Percentiles rank a stretch among this genome's conserved stretches.
These are phyloP conservation scores for Rhineura floridana DNA, from an alignment of 2,113 vertebrate species.

Conservation along the genomic window DNA sequence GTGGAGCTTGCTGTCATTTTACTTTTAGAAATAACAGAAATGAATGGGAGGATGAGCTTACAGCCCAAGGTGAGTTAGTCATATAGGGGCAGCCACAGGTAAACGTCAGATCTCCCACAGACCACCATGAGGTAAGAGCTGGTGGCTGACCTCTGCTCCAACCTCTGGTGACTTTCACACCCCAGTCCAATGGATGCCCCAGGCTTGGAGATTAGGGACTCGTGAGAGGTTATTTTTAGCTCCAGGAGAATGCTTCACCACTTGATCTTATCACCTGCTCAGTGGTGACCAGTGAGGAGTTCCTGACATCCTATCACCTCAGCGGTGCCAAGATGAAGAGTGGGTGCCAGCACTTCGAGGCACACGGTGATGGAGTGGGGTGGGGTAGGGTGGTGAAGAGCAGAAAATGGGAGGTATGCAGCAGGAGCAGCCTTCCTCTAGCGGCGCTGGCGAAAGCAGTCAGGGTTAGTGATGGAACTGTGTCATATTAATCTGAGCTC, in stretches of 20 bases:
- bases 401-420: background rate
- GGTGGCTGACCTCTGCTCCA: background rate
- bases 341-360: background rate
- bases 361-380: background rate
- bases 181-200: background rate
- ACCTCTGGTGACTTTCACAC: background rate
- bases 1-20: background rate
- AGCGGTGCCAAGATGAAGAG: background rate
- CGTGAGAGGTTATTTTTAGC: constrained; percentile 19
- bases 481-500: constrained; percentile 34
- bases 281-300: background rate
- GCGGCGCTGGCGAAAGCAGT: background rate
- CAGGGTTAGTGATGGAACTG: constrained; percentile 24
- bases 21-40: background rate
- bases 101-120: background rate
- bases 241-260: background rate
- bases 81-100: background rate
- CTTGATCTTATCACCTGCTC: constrained; percentile 7
- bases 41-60: background rate
- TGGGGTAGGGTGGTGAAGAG: too few species aligned
- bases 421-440: background rate
- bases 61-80: background rate
- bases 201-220: background rate
- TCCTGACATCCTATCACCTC: background rate
- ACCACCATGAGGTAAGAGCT: too few species aligned